phyloP scores from a whole-genome alignment of 2,888 invertebrate species.

The Heteromurus nitidus region DNA sequence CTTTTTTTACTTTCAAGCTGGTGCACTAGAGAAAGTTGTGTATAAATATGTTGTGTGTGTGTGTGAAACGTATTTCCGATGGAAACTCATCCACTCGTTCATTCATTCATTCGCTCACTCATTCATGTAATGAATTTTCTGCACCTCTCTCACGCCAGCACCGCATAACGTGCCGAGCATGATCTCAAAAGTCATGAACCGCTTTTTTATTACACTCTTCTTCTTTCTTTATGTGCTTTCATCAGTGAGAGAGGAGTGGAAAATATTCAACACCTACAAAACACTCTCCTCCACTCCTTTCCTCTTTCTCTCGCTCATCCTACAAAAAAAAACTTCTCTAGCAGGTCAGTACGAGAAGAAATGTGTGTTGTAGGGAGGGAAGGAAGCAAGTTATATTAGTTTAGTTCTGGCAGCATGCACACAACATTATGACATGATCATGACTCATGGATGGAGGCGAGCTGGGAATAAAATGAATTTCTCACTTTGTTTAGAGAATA shows the following conservation, averaged over 20 bases:
- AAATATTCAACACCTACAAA: too few relatives aligned
- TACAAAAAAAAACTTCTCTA: too few relatives aligned
- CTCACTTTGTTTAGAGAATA: conserved; percentile 52
- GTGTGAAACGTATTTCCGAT: conserved; percentile 17
- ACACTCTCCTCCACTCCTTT: neutral
- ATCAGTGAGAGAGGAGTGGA: neutral
- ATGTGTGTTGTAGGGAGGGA: neutral
- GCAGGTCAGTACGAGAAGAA: neutral
- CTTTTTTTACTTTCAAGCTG: too few relatives aligned
- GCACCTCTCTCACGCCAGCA: neutral
- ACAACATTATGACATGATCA: conserved; percentile 34
- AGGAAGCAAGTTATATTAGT: neutral
- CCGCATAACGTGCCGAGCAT: conserved; percentile 1
- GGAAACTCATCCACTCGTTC: conserved; percentile 25
- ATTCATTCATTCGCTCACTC: conserved; percentile 45
- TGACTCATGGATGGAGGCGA: neutral
- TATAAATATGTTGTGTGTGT: too few relatives aligned
- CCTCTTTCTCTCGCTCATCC: neutral
- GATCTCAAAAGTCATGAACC: neutral
- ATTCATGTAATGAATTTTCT: conserved; percentile 56
- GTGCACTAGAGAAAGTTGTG: too few relatives aligned
- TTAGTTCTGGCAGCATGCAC: neutral
- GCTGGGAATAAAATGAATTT: conserved; percentile 49
- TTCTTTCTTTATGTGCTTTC: neutral
- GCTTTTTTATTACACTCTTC: conserved; percentile 12